Evolutionary conservation across 2,888 invertebrate genomes (phyloP), one percentile per base, ranked within the genome.

Genomic region (Metalampra italica): DNA sequence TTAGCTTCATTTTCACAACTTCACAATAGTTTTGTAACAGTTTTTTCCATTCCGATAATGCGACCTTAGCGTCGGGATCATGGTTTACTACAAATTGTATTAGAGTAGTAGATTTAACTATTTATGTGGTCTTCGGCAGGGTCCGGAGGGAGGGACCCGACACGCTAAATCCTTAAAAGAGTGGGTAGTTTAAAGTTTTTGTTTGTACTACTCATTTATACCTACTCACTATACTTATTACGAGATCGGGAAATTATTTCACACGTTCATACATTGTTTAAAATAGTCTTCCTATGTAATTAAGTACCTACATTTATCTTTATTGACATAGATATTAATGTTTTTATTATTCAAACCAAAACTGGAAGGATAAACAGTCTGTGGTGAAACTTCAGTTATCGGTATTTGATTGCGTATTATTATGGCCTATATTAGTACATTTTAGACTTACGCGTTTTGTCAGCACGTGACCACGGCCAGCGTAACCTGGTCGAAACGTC

Each of bases 81-180:
- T 87, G 87, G 87, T 87, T 88, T 87, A 88, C 87, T 88, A 88
- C 87, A 88, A 88, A 88, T 88, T 88, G 87, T 88, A 87, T 88
- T 85, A 86, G 84, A 86, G 85, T 79, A 84, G 85, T 83, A 84
- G 75, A 84, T 85, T 86, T 85, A 86, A 87, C 85, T 86, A 87
- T 87, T 86, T 86, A 86, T 83, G 73, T 77, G 68, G 71, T 68
- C 66, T 42, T 39, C 48, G 48, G 46, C 34, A 29, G 46, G 36
- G 47, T 42, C 42, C 47, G 42, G 38, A 11, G 41, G 51, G 44
- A 45, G 44, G 37, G 30, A 29, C 34, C 47, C 22, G 43, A 45
- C 47, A 51, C 47, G 47, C 44, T 47, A 47, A 47, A 29, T 44
- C 46, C 29, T 15, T n/a, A 15, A 43, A 43, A 29, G 22, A 38